Evolutionary conservation across 2,888 invertebrate genomes (phyloP).

Genomic region (Aspidiotus destructor): DNA sequence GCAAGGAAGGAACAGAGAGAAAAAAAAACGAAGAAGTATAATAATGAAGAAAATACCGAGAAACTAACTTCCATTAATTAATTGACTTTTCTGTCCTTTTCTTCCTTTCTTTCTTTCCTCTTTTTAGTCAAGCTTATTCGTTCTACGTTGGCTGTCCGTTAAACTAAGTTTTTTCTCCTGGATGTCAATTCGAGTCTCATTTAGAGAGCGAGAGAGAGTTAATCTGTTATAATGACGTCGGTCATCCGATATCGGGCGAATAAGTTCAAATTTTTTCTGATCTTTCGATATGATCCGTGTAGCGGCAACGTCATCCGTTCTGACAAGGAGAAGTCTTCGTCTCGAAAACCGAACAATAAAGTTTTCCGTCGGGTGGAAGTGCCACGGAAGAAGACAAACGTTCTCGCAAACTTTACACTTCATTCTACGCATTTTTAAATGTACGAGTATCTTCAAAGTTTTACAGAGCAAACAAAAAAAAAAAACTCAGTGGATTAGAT

Average conservation of each 20-base stretch:
- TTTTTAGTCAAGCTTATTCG: neutral
- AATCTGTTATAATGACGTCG: constrained; percentile 1
- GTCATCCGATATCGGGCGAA: neutral
- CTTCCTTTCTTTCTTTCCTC: neutral
- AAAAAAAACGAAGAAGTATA: neutral
- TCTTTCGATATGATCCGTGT: too few species aligned
- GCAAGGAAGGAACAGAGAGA: neutral
- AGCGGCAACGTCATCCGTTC: too few species aligned
- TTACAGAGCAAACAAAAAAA: too few species aligned
- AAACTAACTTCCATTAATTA: constrained; percentile 18
- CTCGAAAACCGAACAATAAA: too few species aligned
- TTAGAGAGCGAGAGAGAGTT: constrained; percentile 7
- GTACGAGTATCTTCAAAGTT: too few species aligned
- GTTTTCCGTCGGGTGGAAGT: too few species aligned
- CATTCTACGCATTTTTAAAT: too few species aligned
- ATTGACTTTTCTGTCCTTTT: constrained; percentile 17
- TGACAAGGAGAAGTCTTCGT: too few species aligned
- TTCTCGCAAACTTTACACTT: too few species aligned
- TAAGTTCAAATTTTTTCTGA: too few species aligned
- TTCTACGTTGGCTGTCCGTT: constrained; percentile 19
- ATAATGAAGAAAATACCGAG: neutral
- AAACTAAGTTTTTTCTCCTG: neutral
- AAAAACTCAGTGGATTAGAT: too few species aligned
- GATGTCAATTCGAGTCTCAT: neutral
- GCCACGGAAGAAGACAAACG: too few species aligned